phyloP scores from a whole-genome alignment of 2,113 vertebrate species.

The Hemiscyllium ocellatum region DNA sequence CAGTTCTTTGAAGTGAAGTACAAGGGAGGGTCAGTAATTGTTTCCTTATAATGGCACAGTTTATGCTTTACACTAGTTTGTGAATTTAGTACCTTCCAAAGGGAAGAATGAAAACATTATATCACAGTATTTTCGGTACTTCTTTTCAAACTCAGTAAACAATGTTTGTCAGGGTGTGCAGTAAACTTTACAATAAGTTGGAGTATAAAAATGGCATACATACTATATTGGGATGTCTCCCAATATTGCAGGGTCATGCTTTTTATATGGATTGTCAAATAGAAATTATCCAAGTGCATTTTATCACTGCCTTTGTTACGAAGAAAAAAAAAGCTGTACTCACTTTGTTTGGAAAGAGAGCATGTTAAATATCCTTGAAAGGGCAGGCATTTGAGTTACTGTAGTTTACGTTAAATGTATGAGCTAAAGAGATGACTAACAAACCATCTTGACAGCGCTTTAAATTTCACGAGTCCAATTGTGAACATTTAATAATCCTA shows the following conservation, averaged over 20 bases:
- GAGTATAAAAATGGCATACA: neutral
- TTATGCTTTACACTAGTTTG: neutral
- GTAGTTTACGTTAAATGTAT: constrained; percentile 56
- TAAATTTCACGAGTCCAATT: constrained; percentile 55
- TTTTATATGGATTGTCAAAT: neutral
- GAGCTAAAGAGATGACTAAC: constrained; percentile 54
- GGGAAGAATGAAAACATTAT: neutral
- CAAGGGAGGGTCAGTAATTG: neutral
- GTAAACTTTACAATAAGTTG: neutral
- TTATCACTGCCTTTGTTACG: neutral
- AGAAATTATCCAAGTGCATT: neutral
- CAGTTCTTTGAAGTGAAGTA: neutral
- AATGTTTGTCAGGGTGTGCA: neutral
- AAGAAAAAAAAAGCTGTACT: neutral
- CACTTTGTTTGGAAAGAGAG: neutral
- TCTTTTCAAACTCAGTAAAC: neutral
- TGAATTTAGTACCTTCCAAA: neutral
- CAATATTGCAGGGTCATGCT: neutral
- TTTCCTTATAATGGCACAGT: neutral
- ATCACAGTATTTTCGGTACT: neutral
- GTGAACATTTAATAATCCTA: constrained; percentile 45
- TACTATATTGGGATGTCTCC: neutral
- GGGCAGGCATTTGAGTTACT: neutral
- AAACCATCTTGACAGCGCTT: constrained; percentile 49
- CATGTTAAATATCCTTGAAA: neutral